Evolutionary conservation across 2,888 invertebrate genomes (phyloP), one percentile per base, ranked within the genome.

Genomic region (Drosophila greeni): DNA sequence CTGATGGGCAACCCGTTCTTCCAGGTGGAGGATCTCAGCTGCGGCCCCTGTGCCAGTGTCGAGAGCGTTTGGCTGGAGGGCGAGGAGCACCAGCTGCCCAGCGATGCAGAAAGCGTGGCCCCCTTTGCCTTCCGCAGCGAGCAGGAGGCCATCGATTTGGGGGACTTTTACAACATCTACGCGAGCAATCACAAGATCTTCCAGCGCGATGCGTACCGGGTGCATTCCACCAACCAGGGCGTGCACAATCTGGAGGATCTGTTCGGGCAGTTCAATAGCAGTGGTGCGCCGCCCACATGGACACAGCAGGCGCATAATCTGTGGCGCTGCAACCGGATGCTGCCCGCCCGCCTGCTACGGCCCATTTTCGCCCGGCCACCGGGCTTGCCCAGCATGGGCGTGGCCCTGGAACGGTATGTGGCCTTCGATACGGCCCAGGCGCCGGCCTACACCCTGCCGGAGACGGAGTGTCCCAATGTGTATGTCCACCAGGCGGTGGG

Each of bases 1-100:
- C 89, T 96, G 36, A 89, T 96, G 75, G 92, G 93, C 85, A 96
- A 96, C 89, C 96, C 96, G 14, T 95, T 93, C 86, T 96, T 95
- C 86, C 92, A 92, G 85, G 92, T 95, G 11, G 90, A 91, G n/a
- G 94, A 95, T 81, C 93, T 95, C 91, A 95, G 95, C 85, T 96
- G 96, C 85, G 94, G 94, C 92, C 95, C 95, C 0, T 96, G 96
- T 82, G 93, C 93, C 82, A 90, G 91, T 76, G 91, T 95, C 0
- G 91, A 91, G 73, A 92, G 92, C 79, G 91, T 96, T 37, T 84
- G 84, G 84, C 29, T 76, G 12, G 80, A 81, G 34, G 75, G 61
- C 23, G 84, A 84, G n/a, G 70, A 84, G 16, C 72, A 68, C 26
- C 36, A 43, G 23, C 68, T 72, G 56, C 78, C 82, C 20, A 65